These are phyloP conservation scores for Papilio helenus DNA, from an alignment of 1,140 invertebrate genomes.

Conservation along the genomic window DNA sequence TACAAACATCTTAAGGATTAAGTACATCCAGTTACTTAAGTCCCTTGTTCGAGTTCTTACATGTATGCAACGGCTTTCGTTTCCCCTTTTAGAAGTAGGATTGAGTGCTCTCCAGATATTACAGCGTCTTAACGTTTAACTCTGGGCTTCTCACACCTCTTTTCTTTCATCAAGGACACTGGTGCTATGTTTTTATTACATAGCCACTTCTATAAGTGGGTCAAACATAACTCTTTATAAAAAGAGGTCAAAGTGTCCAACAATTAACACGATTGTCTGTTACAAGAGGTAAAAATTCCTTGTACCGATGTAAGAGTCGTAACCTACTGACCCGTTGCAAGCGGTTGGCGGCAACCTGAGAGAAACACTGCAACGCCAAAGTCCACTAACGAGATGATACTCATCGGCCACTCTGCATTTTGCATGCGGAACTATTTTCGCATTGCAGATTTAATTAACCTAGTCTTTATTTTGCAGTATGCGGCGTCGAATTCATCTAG, in stretches of 20 bases:
- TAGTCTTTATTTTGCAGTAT: conserved; percentile 60
- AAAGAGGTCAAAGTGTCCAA: background rate
- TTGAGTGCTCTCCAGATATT: conserved; percentile 10
- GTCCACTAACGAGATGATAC: conserved; percentile 40
- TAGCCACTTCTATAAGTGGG: background rate
- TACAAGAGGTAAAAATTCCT: conserved; percentile 32
- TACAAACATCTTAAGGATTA: conserved; percentile 24
- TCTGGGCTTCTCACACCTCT: too few relatives aligned
- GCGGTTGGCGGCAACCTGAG: conserved; percentile 14
- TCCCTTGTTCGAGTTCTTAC: background rate
- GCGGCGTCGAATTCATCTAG: conserved; percentile 61
- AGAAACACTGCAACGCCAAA: conserved; percentile 28
- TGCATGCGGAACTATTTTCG: conserved; percentile 37
- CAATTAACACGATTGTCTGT: conserved; percentile 11
- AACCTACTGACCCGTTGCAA: conserved; percentile 20
- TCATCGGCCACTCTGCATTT: conserved; percentile 39
- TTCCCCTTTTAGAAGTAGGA: conserved; percentile 9
- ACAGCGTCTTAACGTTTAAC: background rate
- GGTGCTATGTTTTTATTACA: background rate
- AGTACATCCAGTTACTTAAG: conserved; percentile 30
- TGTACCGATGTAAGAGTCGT: conserved; percentile 17
- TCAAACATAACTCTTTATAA: background rate
- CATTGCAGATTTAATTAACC: conserved; percentile 38
- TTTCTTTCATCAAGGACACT: too few relatives aligned
- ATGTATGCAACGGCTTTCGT: conserved; percentile 19